Evolutionary conservation across 2,888 invertebrate species (phyloP), one percentile per base, ranked within the genome.

Genomic region (Geophilus truncorum): DNA sequence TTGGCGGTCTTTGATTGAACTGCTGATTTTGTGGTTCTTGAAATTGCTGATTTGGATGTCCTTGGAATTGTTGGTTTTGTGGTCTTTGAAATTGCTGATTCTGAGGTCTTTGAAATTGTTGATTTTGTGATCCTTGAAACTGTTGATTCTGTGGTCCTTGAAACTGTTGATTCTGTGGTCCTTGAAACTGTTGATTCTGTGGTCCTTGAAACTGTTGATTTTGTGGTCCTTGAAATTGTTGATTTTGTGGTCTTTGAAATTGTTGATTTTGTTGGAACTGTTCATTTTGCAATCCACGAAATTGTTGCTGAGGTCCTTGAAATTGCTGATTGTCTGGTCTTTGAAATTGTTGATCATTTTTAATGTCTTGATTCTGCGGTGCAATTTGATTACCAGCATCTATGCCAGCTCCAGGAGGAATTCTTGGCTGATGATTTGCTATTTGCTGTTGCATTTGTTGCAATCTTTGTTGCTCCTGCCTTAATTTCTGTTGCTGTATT

Each of bases 401-500:
- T 70, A 1, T 9, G 12, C 25, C 0, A 5, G 70, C 7, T 28
- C 25, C 28, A 25, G 70, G 5, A 28, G 70, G 70, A 25, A 70
- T 0, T 25, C 23, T 25, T 28, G 70, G 70, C 28, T 70, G 70
- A 70, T 70, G 70, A 25, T 70, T 70, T n/a, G 23, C 28, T 12
- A 70, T 28, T 40, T 78, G 78, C 28, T 78, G 78, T 23, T 78
- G 78, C 78, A 40, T 34, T 28, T 78, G n/a, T n/a, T n/a, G 78
- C n/a, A 25, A 32, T 34, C 36, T 77, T 21, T 77, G 78, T 9
- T 78, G 78, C 25, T 78, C 40, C 45, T 78, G 78, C 9, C 40
- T 34, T 15, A 40, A 45, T 51, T 78, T 34, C 4, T 78, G 78
- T 5, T 40, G 45, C 40, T 78, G 78, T 23, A 40, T 34, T 78